phyloP scores from a whole-genome alignment of 2,797 vertebrate genomes.

The Chelonia mydas region DNA sequence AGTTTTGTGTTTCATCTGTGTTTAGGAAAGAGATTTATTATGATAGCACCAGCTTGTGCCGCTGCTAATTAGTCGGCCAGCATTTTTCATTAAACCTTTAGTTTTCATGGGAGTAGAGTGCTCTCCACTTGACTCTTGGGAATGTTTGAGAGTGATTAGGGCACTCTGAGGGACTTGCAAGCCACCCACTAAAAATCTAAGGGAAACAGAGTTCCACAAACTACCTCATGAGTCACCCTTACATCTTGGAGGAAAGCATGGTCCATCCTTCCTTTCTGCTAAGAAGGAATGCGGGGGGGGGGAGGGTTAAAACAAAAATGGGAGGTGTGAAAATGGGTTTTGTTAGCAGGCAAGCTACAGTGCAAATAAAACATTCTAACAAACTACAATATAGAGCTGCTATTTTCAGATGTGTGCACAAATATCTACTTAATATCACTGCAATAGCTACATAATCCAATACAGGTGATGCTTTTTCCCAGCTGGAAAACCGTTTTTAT shows the following conservation, averaged over 20 bases:
- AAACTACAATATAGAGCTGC: neutral
- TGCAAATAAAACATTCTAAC: accelerated
- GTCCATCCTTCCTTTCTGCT: neutral
- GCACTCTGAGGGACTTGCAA: constrained; percentile 6
- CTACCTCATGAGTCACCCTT: neutral
- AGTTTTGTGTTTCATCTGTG: constrained; percentile 65
- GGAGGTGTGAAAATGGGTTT: neutral
- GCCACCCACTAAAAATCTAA: neutral
- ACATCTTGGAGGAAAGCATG: accelerated
- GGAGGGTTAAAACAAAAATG: neutral
- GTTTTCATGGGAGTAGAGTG: neutral
- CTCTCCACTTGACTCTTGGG: constrained; percentile 24
- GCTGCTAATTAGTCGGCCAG: constrained; percentile 59
- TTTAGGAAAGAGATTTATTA: constrained; percentile 71
- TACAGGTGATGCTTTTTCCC: neutral
- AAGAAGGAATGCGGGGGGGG: neutral
- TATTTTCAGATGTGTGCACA: neutral
- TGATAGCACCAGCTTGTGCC: neutral
- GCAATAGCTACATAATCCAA: neutral
- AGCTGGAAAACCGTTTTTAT: neutral
- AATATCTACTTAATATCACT: neutral
- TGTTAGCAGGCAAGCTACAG: neutral
- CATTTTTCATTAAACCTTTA: constrained; percentile 32
- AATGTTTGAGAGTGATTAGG: constrained; percentile 35
- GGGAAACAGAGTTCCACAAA: neutral